Evolutionary conservation across 2,888 invertebrate species (phyloP).

Genomic region (Callinectes sapidus): DNA sequence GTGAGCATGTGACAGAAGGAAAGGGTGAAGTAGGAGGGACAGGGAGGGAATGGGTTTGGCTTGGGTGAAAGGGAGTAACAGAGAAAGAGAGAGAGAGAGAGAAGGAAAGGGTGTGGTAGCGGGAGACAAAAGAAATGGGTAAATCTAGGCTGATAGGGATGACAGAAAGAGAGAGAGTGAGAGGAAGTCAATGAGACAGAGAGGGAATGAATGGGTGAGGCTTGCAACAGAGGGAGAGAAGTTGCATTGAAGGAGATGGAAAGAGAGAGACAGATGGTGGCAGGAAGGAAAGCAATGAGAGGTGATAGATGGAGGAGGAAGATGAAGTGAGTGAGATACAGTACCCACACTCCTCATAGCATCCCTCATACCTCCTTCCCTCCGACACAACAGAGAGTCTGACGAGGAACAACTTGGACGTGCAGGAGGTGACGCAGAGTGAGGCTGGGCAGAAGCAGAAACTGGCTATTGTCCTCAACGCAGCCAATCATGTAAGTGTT

Average conservation of each 20-base stretch:
- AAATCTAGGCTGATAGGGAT: not conserved
- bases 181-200: too few species aligned
- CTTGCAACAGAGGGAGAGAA: too few species aligned
- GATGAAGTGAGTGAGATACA: too few species aligned
- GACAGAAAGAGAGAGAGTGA: not conserved
- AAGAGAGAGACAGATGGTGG: too few species aligned
- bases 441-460: conserved; percentile 98
- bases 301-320: not conserved
- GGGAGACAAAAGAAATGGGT: not conserved
- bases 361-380: not conserved
- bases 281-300: not conserved
- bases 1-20: not conserved
- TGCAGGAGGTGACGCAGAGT: conserved; percentile 98
- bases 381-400: conserved; percentile 83
- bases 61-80: not conserved
- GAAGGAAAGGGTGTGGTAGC: not conserved
- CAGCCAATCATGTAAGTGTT: conserved; percentile 86
- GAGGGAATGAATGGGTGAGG: too few species aligned
- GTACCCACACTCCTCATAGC: too few species aligned
- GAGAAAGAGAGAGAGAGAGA: too few species aligned
- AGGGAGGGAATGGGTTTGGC: not conserved
- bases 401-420: conserved; percentile 91
- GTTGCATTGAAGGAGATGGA: not conserved
- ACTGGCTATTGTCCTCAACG: conserved; percentile 89
- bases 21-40: not conserved